Conservation (phyloP, 2,797 vertebrate species). For the Neoniphon sammara region DNA sequence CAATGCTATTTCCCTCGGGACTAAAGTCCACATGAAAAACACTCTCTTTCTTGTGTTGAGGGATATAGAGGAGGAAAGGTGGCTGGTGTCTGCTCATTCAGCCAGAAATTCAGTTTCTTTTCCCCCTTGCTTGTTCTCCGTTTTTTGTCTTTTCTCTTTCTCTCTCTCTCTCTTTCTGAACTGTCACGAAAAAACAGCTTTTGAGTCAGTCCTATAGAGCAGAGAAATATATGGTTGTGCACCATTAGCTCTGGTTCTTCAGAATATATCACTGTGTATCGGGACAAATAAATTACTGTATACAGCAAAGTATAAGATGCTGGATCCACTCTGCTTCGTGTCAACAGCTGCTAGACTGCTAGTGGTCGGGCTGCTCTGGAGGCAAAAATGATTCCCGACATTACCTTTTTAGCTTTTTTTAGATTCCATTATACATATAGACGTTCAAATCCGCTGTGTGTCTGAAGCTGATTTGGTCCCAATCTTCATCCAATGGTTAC, state of each 20-base stretch:
- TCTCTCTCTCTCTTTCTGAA: too few relatives aligned
- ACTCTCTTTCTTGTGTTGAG: slow-evolving; percentile 5
- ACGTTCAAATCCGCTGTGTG: too few relatives aligned
- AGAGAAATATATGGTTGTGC: slow-evolving; percentile 1
- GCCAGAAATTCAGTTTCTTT: slow-evolving; percentile 19
- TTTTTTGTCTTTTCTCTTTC: too few relatives aligned
- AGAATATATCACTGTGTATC: slow-evolving; percentile 4
- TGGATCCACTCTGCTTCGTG: too few relatives aligned
- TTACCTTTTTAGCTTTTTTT: too few relatives aligned
- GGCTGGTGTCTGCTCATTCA: slow-evolving; percentile 31
- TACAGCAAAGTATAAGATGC: too few relatives aligned
- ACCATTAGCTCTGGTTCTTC: slow-evolving; percentile 14
- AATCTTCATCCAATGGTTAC: too few relatives aligned
- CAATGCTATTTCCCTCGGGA: slow-evolving; percentile 16
- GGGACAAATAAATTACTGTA: neutral
- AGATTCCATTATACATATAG: too few relatives aligned
- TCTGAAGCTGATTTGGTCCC: too few relatives aligned
- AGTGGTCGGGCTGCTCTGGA: too few relatives aligned
- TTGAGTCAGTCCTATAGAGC: neutral
- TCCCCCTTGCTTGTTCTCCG: neutral
- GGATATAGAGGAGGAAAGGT: slow-evolving; percentile 22
- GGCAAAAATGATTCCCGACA: too few relatives aligned
- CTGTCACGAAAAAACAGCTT: slow-evolving; percentile 30
- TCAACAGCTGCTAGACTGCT: too few relatives aligned
- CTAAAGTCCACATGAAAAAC: slow-evolving; percentile 16